Evolutionary conservation across 2,888 invertebrate species (phyloP).

Genomic region (Caenorhabditis wallacei): DNA sequence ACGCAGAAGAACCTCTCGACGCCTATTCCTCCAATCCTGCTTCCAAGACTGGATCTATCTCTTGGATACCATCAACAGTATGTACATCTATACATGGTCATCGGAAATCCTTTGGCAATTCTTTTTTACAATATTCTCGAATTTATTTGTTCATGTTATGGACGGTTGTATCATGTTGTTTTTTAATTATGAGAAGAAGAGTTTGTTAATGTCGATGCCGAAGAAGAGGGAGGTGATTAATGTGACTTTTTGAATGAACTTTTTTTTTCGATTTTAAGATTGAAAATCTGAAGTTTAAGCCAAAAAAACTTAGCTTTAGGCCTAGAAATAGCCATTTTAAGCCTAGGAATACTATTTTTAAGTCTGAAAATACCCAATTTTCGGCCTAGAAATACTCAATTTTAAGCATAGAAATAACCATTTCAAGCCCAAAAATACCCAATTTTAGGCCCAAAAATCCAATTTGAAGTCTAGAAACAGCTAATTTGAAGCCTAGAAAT

Average conservation of each 20-base stretch:
- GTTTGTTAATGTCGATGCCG: slow-evolving; percentile 1
- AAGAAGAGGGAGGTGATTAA: slow-evolving; percentile 32
- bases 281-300: neutral
- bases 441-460: too few relatives aligned
- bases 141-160: slow-evolving; percentile 56
- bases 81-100: slow-evolving; percentile 59
- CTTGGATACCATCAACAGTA: slow-evolving; percentile 61
- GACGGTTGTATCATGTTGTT: slow-evolving; percentile 61
- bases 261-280: neutral
- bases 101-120: slow-evolving; percentile 50
- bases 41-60: slow-evolving; percentile 65
- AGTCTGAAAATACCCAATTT: too few relatives aligned
- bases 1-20: slow-evolving; percentile 39
- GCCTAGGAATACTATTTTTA: too few relatives aligned
- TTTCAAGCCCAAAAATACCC: too few relatives aligned
- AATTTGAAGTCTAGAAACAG: too few relatives aligned
- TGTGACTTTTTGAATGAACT: slow-evolving; percentile 41
- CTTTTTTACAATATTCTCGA: slow-evolving; percentile 63
- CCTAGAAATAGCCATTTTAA: too few relatives aligned
- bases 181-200: slow-evolving; percentile 59
- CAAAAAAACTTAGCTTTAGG: too few relatives aligned
- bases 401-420: too few relatives aligned
- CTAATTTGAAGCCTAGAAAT: too few relatives aligned
- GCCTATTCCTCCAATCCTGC: slow-evolving; percentile 58
- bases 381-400: too few relatives aligned